Percentiles rank a stretch among this genome's conserved stretches.
Evolutionary conservation across 2,888 invertebrate species (phyloP).

Genomic region (Sabatieria punctata): DNA sequence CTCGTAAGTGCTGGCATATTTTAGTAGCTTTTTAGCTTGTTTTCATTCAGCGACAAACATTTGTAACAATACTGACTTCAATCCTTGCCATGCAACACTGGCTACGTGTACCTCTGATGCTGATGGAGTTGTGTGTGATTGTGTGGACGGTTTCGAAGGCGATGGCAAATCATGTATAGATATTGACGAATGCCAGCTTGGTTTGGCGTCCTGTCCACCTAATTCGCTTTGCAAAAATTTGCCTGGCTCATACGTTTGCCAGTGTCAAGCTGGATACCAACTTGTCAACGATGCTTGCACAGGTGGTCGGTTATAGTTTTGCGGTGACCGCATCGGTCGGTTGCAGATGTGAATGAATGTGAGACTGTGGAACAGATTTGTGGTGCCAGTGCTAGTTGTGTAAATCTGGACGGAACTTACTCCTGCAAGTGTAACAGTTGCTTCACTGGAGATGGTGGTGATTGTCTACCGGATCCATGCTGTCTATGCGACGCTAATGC

Average conservation of each 20-base stretch:
- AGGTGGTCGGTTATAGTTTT: background rate
- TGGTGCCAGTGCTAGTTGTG: background rate
- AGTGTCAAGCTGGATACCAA: background rate
- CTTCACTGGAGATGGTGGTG: background rate
- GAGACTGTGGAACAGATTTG: background rate
- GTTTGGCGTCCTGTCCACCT: background rate
- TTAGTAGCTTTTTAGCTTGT: too few relatives aligned
- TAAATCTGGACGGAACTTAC: background rate
- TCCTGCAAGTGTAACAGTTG: background rate
- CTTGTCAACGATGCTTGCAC: background rate
- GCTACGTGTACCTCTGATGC: too few relatives aligned
- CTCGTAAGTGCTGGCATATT: too few relatives aligned
- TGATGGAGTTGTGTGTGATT: background rate
- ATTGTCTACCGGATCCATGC: background rate
- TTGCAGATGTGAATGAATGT: background rate
- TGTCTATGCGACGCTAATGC: background rate
- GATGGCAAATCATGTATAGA: background rate
- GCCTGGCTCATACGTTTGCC: background rate
- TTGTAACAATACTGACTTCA: too few relatives aligned
- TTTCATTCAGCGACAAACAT: too few relatives aligned
- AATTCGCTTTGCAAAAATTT: background rate
- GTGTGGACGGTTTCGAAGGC: background rate
- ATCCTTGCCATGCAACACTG: too few relatives aligned
- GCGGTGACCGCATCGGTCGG: background rate
- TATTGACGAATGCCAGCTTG: background rate